Evolutionary conservation across 1,140 invertebrate species (phyloP), one percentile per base, ranked within the genome.

Genomic region (Protaetia brevitarsis): DNA sequence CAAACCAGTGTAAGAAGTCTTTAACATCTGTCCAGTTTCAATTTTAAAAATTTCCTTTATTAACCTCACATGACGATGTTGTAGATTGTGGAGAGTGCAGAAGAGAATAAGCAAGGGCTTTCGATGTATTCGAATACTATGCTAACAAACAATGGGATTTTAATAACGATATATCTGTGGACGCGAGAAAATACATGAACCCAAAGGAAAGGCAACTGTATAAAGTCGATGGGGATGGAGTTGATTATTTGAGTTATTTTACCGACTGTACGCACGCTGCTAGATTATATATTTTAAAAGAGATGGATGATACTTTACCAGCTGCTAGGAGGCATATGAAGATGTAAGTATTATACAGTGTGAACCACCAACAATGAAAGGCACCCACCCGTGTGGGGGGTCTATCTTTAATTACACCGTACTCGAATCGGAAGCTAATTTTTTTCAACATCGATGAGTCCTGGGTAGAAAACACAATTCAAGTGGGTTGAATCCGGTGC

Each of bases 1-100:
- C 74, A 92, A 92, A 74, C 92, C 92, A 58, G 84, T 94, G 92
- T 91, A 81, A 58, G 45, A n/a, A n/a, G n/a, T n/a, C n/a, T n/a
- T n/a, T n/a, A n/a, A n/a, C n/a, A n/a, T n/a, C n/a, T n/a, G n/a
- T n/a, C n/a, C n/a, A n/a, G n/a, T n/a, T n/a, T n/a, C n/a, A n/a
- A n/a, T n/a, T n/a, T n/a, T n/a, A n/a, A n/a, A n/a, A n/a, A n/a
- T n/a, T n/a, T n/a, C n/a, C n/a, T n/a, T n/a, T n/a, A n/a, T n/a
- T n/a, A n/a, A n/a, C n/a, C n/a, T n/a, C n/a, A n/a, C n/a, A n/a
- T n/a, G n/a, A n/a, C n/a, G n/a, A n/a, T n/a, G n/a, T 67, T 51
- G 2, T 28, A 71, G 69, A 7, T 59, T 69, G 13, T 66, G 63
- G 63, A 57, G 28, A 16, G 19, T 57, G 1, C 79, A 80, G 45